phyloP scores from a whole-genome alignment of 2,888 invertebrate genomes.

The Campaea margaritaria region DNA sequence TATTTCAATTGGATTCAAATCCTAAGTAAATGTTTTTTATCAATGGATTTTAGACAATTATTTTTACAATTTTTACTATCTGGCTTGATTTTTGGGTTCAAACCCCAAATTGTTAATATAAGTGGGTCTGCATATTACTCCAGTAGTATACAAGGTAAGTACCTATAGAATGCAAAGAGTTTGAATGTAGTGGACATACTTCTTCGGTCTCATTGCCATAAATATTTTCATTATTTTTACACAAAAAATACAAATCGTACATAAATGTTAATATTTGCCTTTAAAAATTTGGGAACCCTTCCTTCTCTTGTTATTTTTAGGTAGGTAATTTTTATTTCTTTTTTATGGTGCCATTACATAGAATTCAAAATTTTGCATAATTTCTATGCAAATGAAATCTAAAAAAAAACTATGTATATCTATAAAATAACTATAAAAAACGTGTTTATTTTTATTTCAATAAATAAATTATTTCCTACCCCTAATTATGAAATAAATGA shows the following conservation, averaged over 20 bases:
- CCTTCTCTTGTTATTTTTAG: constrained; percentile 29
- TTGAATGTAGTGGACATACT: neutral
- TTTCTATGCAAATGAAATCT: no score
- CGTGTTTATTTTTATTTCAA: constrained; percentile 33
- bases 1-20: no score
- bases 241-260: constrained; percentile 11
- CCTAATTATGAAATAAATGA: constrained; percentile 21
- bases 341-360: constrained; percentile 78
- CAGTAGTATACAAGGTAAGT: no score
- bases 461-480: constrained; percentile 34
- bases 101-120: constrained; percentile 1
- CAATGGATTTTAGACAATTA: no score
- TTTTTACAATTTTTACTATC: no score
- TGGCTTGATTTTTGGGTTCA: constrained; percentile 15
- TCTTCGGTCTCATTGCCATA: neutral
- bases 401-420: no score
- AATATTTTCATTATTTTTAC: constrained; percentile 28
- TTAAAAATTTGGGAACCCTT: constrained; percentile 59
- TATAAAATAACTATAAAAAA: neutral
- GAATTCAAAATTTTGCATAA: constrained; percentile 30
- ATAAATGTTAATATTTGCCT: constrained; percentile 29
- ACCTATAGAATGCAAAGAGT: no score
- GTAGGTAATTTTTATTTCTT: constrained; percentile 45
- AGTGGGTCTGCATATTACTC: no score
- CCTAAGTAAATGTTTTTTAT: no score